These are phyloP conservation scores for Nansenia antarctica DNA, from an alignment of 2,113 vertebrate genomes.

Conservation along the genomic window DNA sequence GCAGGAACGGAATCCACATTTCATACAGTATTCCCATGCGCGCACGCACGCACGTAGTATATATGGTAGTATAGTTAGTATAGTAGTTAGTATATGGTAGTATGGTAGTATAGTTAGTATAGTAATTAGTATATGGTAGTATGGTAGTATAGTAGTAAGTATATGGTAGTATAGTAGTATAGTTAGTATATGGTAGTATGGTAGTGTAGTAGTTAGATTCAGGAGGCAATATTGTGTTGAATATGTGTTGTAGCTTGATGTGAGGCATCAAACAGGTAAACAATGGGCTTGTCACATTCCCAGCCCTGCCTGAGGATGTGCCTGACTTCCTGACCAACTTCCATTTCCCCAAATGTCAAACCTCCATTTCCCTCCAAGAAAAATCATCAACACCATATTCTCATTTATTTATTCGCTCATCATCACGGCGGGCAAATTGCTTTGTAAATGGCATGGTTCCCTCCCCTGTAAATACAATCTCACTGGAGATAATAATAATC, in stretches of 20 bases:
- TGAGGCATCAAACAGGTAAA: conserved; percentile 42
- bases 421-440: conserved; percentile 62
- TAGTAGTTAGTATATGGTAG: too few relatives aligned
- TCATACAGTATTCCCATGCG: background rate
- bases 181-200: too few relatives aligned
- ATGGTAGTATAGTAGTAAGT: too few relatives aligned
- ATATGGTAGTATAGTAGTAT: too few relatives aligned
- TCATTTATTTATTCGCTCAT: conserved; percentile 65
- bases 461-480: conserved; percentile 71
- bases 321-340: conserved; percentile 32
- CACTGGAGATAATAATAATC: conserved; percentile 70
- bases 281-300: conserved; percentile 19
- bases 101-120: too few relatives aligned
- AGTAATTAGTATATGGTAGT: too few relatives aligned
- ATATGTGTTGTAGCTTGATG: background rate
- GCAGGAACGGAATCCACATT: background rate
- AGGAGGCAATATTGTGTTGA: conserved; percentile 37
- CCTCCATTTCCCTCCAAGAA: background rate
- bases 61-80: too few relatives aligned
- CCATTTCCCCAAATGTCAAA: conserved; percentile 46
- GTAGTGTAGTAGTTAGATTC: conserved; percentile 45
- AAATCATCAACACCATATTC: conserved; percentile 52
- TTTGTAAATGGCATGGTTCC: conserved; percentile 64
- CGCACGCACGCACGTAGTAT: conserved; percentile 21
- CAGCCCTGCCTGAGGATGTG: conserved; percentile 25